Conservation (phyloP, 2,888 invertebrate species). For the Drosophila kanekoi region DNA sequence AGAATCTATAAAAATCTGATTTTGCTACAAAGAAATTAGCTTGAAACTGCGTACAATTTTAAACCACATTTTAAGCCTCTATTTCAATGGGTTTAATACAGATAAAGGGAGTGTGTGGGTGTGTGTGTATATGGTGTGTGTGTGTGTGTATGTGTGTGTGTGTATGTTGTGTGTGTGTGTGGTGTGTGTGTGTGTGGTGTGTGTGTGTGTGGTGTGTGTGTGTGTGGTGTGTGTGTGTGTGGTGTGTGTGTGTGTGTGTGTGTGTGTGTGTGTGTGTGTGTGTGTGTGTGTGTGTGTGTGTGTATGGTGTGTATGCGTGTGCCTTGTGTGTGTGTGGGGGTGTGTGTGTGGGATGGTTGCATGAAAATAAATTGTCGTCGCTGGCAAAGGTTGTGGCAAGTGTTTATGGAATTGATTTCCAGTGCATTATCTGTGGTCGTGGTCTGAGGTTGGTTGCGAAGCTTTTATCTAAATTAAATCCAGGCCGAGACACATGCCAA, state of each 20-base stretch:
- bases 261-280: slow-evolving; percentile 3
- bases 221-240: slow-evolving; percentile 7
- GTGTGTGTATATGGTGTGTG: too few relatives aligned
- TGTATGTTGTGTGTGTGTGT: neutral
- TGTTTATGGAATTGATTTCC: slow-evolving; percentile 73
- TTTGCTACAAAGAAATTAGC: slow-evolving; percentile 44
- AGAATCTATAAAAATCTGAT: neutral
- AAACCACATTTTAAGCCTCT: slow-evolving; percentile 19
- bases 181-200: too few relatives aligned
- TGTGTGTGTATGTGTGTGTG: slow-evolving; percentile 2
- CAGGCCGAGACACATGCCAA: slow-evolving; percentile 31
- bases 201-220: neutral
- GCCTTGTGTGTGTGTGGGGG: neutral
- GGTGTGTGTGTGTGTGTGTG: slow-evolving; percentile 5
- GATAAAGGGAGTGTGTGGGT: neutral
- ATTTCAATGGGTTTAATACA: slow-evolving; percentile 21
- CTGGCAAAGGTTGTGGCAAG: slow-evolving; percentile 61
- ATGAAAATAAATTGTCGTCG: slow-evolving; percentile 75
- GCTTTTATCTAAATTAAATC: slow-evolving; percentile 82
- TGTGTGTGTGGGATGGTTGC: slow-evolving; percentile 14
- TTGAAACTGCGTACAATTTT: slow-evolving; percentile 11
- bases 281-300: slow-evolving; percentile 1
- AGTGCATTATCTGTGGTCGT: slow-evolving; percentile 60
- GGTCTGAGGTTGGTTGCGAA: slow-evolving; percentile 36
- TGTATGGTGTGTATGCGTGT: neutral